These are phyloP conservation scores for Trissoscelio sp. DNA, from an alignment of 2,888 invertebrate genomes.

Conservation along the genomic window DNA sequence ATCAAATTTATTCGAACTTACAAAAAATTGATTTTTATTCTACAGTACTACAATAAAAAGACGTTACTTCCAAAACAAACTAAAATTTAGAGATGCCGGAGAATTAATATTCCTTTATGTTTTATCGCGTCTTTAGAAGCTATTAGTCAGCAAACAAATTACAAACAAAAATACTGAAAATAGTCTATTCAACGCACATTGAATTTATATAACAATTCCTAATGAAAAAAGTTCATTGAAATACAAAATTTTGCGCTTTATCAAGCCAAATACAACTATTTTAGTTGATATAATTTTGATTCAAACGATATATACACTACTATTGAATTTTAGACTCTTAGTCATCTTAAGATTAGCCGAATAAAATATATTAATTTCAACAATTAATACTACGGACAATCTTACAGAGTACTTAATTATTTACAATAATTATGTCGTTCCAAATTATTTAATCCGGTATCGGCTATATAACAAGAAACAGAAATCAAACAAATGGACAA, in stretches of 20 bases:
- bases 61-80: too few species aligned
- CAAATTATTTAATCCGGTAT: conserved; percentile 19
- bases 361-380: conserved; percentile 61
- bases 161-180: too few species aligned
- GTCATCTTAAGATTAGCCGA: conserved; percentile 28
- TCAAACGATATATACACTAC: conserved; percentile 59
- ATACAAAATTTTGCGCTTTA: neutral
- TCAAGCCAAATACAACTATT: neutral
- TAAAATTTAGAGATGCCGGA: too few species aligned
- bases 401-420: conserved; percentile 57
- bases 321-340: conserved; percentile 18
- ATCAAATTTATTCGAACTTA: too few species aligned
- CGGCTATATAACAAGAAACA: conserved; percentile 45
- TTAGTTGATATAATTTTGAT: conserved; percentile 24
- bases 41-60: neutral
- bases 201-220: too few species aligned
- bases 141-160: too few species aligned
- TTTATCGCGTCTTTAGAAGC: too few species aligned
- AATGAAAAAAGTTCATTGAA: neutral
- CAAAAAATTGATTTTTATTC: too few species aligned
- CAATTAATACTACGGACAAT: conserved; percentile 55
- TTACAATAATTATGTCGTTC: conserved; percentile 50
- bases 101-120: too few species aligned
- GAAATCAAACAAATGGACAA: conserved; percentile 29
- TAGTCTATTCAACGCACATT: neutral